A percentile compares a stretch with the other conserved stretches of the same genome.
These are phyloP conservation scores for Ceratitis capitata DNA, from an alignment of 1,140 invertebrate genomes.

Conservation along the genomic window DNA sequence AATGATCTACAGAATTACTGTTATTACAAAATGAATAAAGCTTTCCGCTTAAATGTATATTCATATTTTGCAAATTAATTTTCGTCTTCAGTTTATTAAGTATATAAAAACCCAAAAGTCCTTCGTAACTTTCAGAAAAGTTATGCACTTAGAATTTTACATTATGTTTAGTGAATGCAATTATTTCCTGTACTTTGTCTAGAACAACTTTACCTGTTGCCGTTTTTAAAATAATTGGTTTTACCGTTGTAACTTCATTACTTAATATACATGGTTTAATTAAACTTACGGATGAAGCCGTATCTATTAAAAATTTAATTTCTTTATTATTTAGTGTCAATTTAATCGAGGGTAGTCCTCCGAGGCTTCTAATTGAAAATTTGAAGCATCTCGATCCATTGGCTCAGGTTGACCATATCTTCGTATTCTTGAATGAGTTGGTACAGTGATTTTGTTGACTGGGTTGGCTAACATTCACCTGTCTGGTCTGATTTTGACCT, in stretches of 20 bases:
- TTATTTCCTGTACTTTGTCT: neutral
- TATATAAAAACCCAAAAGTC: too few relatives aligned
- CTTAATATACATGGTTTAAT: neutral
- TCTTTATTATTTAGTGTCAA: too few relatives aligned
- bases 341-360: neutral
- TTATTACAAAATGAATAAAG: neutral
- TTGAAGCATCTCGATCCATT: neutral
- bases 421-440: neutral
- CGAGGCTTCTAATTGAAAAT: slow-evolving; percentile 4
- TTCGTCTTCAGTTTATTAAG: too few relatives aligned
- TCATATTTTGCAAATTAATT: too few relatives aligned
- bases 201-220: neutral
- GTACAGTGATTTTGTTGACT: neutral
- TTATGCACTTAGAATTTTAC: too few relatives aligned
- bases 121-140: too few relatives aligned
- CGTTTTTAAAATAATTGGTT: neutral
- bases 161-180: neutral
- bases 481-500: neutral
- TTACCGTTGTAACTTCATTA: neutral
- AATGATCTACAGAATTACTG: neutral
- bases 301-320: neutral
- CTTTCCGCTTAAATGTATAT: neutral
- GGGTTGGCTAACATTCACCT: neutral
- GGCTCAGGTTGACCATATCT: neutral
- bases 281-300: neutral